These are phyloP conservation scores for Actias luna DNA, from an alignment of 2,888 invertebrate genomes.

Conservation along the genomic window DNA sequence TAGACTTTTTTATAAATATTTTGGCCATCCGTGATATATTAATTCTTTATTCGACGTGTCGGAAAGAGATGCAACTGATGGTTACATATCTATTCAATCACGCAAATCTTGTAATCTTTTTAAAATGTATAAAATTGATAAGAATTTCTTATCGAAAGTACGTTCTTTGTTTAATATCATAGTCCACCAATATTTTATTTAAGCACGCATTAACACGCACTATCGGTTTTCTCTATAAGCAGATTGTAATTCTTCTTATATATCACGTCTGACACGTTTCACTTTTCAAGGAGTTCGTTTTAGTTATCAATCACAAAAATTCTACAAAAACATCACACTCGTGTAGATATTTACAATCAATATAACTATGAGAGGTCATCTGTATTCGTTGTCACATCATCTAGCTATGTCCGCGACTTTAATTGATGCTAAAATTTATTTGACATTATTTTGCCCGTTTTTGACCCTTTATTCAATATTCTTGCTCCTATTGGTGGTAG, in stretches of 20 bases:
- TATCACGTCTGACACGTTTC: constrained; percentile 7
- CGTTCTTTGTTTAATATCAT: not conserved
- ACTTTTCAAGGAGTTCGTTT: not conserved
- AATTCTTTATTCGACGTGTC: not conserved
- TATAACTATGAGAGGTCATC: not conserved
- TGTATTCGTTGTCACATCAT: not conserved
- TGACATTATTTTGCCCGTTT: too few species aligned
- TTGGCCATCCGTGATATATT: too few species aligned
- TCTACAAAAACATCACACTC: not conserved
- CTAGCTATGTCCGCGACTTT: too few species aligned
- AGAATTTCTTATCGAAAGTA: not conserved
- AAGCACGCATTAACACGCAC: constrained; percentile 2
- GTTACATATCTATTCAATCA: not conserved
- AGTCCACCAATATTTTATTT: not conserved
- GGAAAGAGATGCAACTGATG: not conserved
- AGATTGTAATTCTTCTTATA: not conserved
- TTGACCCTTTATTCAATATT: too few species aligned
- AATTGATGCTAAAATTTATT: too few species aligned
- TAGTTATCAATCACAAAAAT: not conserved
- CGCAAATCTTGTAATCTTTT: not conserved
- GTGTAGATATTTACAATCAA: not conserved
- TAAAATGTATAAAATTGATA: not conserved
- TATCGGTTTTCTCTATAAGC: constrained; percentile 5
- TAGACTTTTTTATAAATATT: too few species aligned
- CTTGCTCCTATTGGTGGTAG: too few species aligned